A percentile compares a stretch with the other conserved stretches of the same genome.
Evolutionary conservation across 2,113 vertebrate genomes (phyloP).

Genomic region (Zosterops japonicus): DNA sequence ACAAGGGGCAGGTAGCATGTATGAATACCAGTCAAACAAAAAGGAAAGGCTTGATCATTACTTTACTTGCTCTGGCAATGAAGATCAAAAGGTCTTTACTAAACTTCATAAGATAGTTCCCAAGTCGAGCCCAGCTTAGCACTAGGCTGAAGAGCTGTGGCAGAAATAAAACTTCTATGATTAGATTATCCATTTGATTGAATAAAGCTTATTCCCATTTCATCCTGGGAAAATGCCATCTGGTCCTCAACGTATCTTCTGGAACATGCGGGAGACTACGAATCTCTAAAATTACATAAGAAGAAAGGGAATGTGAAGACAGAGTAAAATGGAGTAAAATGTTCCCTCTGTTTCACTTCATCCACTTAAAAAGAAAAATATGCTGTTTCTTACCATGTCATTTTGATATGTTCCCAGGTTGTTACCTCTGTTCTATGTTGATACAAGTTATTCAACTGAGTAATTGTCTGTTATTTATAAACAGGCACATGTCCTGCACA

Average conservation of each 20-base stretch:
- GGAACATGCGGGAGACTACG: fast-evolving
- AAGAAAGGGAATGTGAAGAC: neutral
- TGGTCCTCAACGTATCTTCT: neutral
- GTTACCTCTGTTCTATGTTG: neutral
- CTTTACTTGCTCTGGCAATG: neutral
- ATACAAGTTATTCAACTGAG: neutral
- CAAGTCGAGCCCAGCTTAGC: fast-evolving
- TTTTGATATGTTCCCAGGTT: neutral
- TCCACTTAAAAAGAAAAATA: neutral
- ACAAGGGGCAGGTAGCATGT: neutral
- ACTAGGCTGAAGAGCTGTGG: neutral
- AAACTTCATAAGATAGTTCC: neutral
- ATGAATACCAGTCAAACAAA: neutral
- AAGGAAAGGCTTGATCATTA: neutral
- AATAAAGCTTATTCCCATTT: neutral
- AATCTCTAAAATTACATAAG: neutral
- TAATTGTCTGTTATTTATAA: neutral
- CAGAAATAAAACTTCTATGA: neutral
- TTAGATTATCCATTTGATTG: neutral
- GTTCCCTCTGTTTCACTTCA: neutral
- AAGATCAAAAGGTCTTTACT: neutral
- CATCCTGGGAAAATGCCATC: neutral
- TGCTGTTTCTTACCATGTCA: neutral
- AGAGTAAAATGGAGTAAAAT: neutral
- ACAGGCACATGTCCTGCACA: neutral